Evolutionary conservation across 2,113 vertebrate genomes (phyloP).

Genomic region (Physeter macrocephalus): DNA sequence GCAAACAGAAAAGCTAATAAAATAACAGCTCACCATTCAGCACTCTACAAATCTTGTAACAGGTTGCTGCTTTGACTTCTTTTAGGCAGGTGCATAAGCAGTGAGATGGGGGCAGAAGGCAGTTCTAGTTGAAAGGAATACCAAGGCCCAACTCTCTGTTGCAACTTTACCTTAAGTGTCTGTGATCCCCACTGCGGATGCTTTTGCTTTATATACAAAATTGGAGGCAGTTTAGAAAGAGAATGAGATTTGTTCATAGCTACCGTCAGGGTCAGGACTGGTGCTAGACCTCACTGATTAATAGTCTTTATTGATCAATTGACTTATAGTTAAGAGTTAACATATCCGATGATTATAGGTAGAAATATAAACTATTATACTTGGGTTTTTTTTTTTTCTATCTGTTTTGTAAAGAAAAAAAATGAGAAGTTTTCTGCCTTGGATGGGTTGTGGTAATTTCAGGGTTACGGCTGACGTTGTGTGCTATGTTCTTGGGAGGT

Average conservation of each 20-base stretch:
- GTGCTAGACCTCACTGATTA: background rate
- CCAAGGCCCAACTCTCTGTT: background rate
- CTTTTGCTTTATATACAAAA: background rate
- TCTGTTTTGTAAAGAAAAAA: background rate
- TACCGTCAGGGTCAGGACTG: background rate
- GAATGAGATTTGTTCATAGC: background rate
- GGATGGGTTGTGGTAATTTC: background rate
- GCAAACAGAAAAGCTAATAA: background rate
- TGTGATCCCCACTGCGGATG: background rate
- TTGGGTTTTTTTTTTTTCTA: background rate
- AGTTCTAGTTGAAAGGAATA: background rate
- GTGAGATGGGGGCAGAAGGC: background rate
- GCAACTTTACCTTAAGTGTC: background rate
- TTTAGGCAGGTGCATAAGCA: background rate
- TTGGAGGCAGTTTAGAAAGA: background rate
- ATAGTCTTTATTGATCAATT: background rate
- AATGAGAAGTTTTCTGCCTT: background rate
- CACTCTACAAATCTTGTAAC: background rate
- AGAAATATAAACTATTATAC: background rate
- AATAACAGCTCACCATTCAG: accelerated
- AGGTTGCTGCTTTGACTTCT: background rate
- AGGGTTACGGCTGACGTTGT: background rate
- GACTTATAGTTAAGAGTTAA: background rate
- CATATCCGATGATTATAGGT: background rate
- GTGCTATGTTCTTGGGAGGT: background rate